Evolutionary conservation across 1,140 invertebrate genomes (phyloP), one percentile per base, ranked within the genome.

Genomic region (Spodoptera frugiperda): DNA sequence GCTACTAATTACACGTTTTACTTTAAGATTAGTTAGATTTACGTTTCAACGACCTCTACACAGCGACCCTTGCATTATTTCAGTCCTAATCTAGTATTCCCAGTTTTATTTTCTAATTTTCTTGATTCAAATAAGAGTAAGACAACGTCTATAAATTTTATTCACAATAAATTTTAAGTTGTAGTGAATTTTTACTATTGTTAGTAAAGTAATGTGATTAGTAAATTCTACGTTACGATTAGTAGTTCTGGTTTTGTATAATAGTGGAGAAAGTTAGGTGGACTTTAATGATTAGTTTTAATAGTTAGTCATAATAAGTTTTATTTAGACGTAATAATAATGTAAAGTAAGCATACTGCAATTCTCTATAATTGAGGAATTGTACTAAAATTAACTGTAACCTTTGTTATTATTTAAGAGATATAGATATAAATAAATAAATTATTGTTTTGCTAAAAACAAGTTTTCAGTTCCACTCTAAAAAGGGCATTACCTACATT

Each of bases 61-160:
- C n/a, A 17, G 30, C 57, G 14, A 15, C 57, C 30, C 30, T 21
- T 5, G 39, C 30, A 61, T 39, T 57, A 57, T 57, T 57, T 30
- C 57, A 39, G 33, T 30, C 57, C 14, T 39, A 39, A 61, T 61
- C 57, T 61, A 61, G 57, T 39, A 39, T 61, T 61, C 57, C 25
- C 57, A 25, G 12, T 46, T 63, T 63, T 46, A 46, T 63, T 63
- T 46, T 19, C 61, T 19, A 46, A 63, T 63, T 63, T 48, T 39
- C 9, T 12, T 48, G 15, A 17, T 39, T 46, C 6, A 46, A 63
- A 17, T 19, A 19, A 48, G n/a, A 17, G 3, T 39, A 39, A 5
- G n/a, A 54, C 51, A 54, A 10, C 19, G 8, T 19, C 51, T 3
- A 39, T 59, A 59, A 59, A 59, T 59, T 59, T 11, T 10, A 39